A percentile compares a stretch with the other conserved stretches of the same genome.
These are phyloP conservation scores for Pristionchus arcanus DNA, from an alignment of 2,888 invertebrate species.

Conservation along the genomic window DNA sequence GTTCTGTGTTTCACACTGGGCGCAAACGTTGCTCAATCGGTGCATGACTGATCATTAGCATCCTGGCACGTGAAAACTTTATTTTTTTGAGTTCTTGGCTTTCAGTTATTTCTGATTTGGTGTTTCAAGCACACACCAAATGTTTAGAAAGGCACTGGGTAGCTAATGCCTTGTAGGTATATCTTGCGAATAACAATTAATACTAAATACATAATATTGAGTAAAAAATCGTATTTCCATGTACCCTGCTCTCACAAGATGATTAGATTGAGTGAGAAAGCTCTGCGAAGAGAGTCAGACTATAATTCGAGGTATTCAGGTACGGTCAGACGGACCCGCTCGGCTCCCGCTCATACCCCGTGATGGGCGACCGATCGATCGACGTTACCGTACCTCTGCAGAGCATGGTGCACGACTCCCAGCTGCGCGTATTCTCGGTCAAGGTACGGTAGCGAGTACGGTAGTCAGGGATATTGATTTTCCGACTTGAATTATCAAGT, in stretches of 20 bases:
- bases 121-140: not conserved
- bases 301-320: slow-evolving; percentile 36
- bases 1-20: not conserved
- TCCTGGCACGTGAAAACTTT: no score
- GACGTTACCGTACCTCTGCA: slow-evolving; percentile 96
- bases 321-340: slow-evolving; percentile 67
- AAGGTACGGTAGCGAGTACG: no score
- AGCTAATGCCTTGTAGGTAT: not conserved
- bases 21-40: not conserved
- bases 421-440: slow-evolving; percentile 82
- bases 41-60: no score
- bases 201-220: no score
- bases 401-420: slow-evolving; percentile 92
- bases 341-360: slow-evolving; percentile 70
- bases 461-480: not conserved
- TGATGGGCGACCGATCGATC: slow-evolving; percentile 73
- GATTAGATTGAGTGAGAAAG: no score
- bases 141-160: not conserved
- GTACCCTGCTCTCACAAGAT: no score
- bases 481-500: no score
- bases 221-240: no score
- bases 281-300: no score
- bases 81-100: no score
- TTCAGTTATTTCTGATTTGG: not conserved
- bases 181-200: no score